Percentiles rank a stretch among this genome's conserved stretches.
These are phyloP conservation scores for Dolichopus griseipennis DNA, from an alignment of 2,888 invertebrate species.

Conservation along the genomic window DNA sequence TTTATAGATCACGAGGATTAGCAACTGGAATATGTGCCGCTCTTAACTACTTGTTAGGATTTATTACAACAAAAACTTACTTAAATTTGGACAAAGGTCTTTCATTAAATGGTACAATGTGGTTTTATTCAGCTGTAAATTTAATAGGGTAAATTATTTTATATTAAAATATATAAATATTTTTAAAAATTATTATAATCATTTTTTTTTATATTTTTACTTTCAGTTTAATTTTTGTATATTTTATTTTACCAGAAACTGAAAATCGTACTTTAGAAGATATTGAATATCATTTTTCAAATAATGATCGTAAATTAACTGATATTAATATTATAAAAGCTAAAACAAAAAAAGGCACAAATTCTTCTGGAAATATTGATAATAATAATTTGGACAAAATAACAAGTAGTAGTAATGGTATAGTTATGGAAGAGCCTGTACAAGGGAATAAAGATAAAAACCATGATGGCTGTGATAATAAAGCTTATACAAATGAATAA, in stretches of 20 bases:
- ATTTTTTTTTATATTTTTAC: slow-evolving; percentile 1
- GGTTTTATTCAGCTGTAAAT: slow-evolving; percentile 45
- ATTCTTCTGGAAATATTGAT: too few species aligned
- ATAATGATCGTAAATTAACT: slow-evolving; percentile 22
- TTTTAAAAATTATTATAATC: background rate
- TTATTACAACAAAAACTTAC: slow-evolving; percentile 48
- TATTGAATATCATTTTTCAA: slow-evolving; percentile 25
- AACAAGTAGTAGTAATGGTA: background rate
- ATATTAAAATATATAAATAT: background rate
- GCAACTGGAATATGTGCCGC: slow-evolving; percentile 44
- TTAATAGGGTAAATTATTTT: slow-evolving; percentile 36
- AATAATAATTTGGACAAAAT: background rate
- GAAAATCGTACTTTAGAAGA: slow-evolving; percentile 40
- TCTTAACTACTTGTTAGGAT: slow-evolving; percentile 47
- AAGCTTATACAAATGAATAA: slow-evolving; percentile 20
- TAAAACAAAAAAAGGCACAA: background rate
- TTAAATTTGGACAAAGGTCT: slow-evolving; percentile 44
- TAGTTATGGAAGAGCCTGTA: background rate
- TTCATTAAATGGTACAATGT: slow-evolving; percentile 47
- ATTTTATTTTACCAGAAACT: slow-evolving; percentile 50
- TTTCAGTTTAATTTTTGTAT: slow-evolving; percentile 41
- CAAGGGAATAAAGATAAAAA: background rate
- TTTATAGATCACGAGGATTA: slow-evolving; percentile 23
- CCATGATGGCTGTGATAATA: slow-evolving; percentile 23
- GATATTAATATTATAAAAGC: slow-evolving; percentile 22